These are phyloP conservation scores for Falco punctatus DNA, from an alignment of 2,113 vertebrate genomes.

Conservation along the genomic window DNA sequence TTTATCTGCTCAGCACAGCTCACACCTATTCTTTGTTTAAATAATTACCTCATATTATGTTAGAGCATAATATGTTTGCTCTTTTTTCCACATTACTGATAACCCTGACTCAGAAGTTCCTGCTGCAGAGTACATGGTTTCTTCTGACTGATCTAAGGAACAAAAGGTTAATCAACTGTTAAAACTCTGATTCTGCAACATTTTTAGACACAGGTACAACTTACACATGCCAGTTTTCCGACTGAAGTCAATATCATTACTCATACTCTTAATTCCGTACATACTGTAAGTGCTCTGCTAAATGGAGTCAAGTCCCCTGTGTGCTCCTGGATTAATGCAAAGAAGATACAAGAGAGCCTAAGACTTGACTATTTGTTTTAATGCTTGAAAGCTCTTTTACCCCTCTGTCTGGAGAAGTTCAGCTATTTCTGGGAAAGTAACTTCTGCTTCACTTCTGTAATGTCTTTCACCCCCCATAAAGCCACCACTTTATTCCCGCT, in stretches of 20 bases:
- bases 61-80: background rate
- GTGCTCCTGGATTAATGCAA: background rate
- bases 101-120: background rate
- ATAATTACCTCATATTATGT: background rate
- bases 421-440: constrained; percentile 3
- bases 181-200: background rate
- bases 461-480: background rate
- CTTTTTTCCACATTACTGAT: background rate
- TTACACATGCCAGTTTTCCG: background rate
- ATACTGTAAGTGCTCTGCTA: background rate
- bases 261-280: background rate
- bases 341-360: background rate
- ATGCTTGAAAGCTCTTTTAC: background rate
- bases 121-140: background rate
- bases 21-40: background rate
- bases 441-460: background rate
- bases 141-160: background rate
- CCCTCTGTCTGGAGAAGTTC: background rate
- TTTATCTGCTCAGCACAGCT: background rate
- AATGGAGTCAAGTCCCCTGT: background rate
- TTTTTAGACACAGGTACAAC: background rate
- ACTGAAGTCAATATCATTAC: background rate
- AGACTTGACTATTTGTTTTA: background rate
- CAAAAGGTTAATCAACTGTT: background rate
- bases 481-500: background rate